Evolutionary conservation across 1,140 invertebrate species (phyloP), one percentile per base, ranked within the genome.

Genomic region (Latrodectus geometricus): DNA sequence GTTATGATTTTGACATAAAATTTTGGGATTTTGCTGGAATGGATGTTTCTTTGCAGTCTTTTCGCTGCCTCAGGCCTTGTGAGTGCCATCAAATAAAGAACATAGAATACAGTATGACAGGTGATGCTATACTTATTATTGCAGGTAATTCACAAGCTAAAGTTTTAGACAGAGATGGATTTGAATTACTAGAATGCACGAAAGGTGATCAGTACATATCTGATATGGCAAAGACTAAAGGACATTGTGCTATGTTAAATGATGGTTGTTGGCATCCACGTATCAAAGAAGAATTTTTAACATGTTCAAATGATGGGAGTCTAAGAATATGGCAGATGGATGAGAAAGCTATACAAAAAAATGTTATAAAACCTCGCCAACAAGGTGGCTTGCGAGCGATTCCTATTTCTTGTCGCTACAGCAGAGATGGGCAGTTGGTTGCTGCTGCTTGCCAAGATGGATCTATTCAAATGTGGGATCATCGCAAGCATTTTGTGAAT

Each of bases 21-120:
- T 96, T 99, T 88, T 99, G 97, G 97, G 98, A 99, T 92, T 99
- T 99, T 93, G 95, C 96, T 83, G 98, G 98, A 11, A 99, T 99
- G 97, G 97, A 99, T 91, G 93, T 95, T 0, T 94, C 95, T 0
- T 93, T 98, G 91, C 93, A 95, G 77, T 96, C 96, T 88, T 99
- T 99, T 90, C 93, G 98, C n/a, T 96, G 95, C 0, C 91, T 99
- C 9, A 94, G 95, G 88, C 98, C 98, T 0, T 98, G 96, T 91
- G 98, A 99, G 91, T 97, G 97, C 90, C 97, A 99, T 92, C 96
- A 97, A 0, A 98, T 99, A 56, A 95, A 95, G 89, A 94, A 94
- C 79, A 90, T 99, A 0, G 95, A 98, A 87, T 99, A 98, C 91
- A 98, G 97, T 0, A 94, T 94, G 0, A 99, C 97, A 0, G 98